phyloP scores from a whole-genome alignment of 2,888 invertebrate species.

The Troilus luridus region DNA sequence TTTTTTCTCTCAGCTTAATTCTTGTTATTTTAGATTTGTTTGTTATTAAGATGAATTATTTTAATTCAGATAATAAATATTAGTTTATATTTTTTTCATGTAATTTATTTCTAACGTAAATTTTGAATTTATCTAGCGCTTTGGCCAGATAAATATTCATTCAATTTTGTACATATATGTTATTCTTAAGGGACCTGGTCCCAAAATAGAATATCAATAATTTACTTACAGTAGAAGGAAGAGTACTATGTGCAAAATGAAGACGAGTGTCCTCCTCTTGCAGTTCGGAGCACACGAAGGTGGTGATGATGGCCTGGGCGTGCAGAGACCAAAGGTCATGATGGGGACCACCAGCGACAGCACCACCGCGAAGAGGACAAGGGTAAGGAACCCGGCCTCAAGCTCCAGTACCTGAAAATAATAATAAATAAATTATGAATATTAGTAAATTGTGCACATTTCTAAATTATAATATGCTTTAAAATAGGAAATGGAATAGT shows the following conservation, averaged over 20 bases:
- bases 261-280: conserved; percentile 67
- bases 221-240: conserved; percentile 71
- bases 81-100: no score
- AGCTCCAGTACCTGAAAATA: conserved; percentile 76
- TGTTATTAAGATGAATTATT: no score
- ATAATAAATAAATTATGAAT: background rate
- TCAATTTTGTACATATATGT: conserved; percentile 58
- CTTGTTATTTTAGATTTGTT: no score
- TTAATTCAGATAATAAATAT: no score
- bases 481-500: no score
- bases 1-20: no score
- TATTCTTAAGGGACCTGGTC: conserved; percentile 65
- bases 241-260: conserved; percentile 70
- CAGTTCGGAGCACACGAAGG: conserved; percentile 68
- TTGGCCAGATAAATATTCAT: no score
- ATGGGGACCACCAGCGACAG: conserved; percentile 78
- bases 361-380: conserved; percentile 76
- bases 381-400: conserved; percentile 78
- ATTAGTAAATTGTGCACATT: no score
- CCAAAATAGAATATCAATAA: no score
- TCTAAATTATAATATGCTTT: no score
- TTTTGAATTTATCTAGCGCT: no score
- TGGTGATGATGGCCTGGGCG: conserved; percentile 65
- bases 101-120: no score
- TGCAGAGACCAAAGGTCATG: conserved; percentile 72